Evolutionary conservation across 2,888 invertebrate genomes (phyloP).

Genomic region (Poecilus cupreus): DNA sequence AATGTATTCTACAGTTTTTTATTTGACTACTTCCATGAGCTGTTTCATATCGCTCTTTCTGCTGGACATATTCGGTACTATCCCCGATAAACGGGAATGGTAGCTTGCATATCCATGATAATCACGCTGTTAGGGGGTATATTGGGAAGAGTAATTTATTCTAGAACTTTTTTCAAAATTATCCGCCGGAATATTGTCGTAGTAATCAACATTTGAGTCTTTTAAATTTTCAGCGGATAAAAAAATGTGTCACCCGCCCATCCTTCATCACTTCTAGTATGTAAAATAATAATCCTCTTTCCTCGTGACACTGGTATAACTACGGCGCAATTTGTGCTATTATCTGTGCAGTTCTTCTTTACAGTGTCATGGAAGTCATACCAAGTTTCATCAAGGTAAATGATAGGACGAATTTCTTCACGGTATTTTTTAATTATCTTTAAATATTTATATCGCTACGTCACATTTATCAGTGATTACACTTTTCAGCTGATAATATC

Average conservation of each 20-base stretch:
- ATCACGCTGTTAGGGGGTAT: background rate
- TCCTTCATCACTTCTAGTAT: no score
- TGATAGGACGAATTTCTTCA: conserved; percentile 20
- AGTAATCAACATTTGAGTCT: no score
- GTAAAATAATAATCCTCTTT: conserved; percentile 11
- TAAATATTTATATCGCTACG: conserved; percentile 15
- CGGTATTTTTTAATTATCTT: background rate
- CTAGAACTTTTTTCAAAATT: no score
- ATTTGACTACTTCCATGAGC: no score
- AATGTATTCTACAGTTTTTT: no score
- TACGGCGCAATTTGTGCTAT: background rate
- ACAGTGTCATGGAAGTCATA: conserved; percentile 9
- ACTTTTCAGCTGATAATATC: no score
- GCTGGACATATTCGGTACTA: background rate
- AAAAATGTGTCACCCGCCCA: no score
- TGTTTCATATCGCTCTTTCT: conserved; percentile 14
- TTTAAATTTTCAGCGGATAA: no score
- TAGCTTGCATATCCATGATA: background rate
- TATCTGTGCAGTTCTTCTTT: conserved; percentile 14
- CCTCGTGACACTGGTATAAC: conserved; percentile 8
- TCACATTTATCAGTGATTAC: no score
- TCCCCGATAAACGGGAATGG: background rate
- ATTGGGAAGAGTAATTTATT: no score
- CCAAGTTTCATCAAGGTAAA: conserved; percentile 25
- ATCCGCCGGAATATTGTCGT: no score